Percentiles rank a stretch among this genome's conserved stretches.
Conservation (phyloP, 2,888 invertebrate genomes). For the Physocephala rufipes region DNA sequence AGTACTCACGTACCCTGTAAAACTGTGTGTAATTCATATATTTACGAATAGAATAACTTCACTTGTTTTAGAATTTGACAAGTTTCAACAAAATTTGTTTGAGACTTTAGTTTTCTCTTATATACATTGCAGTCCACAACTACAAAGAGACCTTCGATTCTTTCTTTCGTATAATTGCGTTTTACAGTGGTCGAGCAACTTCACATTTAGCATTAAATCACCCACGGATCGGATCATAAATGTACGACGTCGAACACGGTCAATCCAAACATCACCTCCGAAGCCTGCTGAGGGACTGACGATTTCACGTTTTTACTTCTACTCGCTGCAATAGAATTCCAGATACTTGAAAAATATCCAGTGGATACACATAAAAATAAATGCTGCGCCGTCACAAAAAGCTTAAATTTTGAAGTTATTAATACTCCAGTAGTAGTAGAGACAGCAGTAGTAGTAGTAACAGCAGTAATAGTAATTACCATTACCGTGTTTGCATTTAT, state of each 20-base stretch:
- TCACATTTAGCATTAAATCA: neutral
- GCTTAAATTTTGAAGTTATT: too few relatives aligned
- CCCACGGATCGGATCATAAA: neutral
- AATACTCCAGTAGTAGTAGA: neutral
- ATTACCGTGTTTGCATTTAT: conserved; percentile 7
- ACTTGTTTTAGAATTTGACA: neutral
- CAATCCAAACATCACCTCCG: neutral
- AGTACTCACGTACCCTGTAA: too few relatives aligned
- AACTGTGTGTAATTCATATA: too few relatives aligned
- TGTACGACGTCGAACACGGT: neutral
- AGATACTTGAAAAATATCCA: conserved; percentile 20
- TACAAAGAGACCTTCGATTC: neutral
- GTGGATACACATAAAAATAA: conserved; percentile 22
- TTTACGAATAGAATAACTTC: neutral
- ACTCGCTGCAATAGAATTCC: conserved; percentile 1
- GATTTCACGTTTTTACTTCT: neutral
- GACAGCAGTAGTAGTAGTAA: neutral
- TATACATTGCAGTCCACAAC: neutral
- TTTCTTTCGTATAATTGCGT: neutral
- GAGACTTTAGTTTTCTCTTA: neutral
- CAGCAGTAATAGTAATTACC: conserved; percentile 15
- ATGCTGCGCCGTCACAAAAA: neutral
- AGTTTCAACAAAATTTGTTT: neutral
- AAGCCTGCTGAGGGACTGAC: neutral
- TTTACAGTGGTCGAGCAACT: too few relatives aligned